These are phyloP conservation scores for Rhizoglyphus robini DNA, from an alignment of 1,140 invertebrate genomes.

Conservation along the genomic window DNA sequence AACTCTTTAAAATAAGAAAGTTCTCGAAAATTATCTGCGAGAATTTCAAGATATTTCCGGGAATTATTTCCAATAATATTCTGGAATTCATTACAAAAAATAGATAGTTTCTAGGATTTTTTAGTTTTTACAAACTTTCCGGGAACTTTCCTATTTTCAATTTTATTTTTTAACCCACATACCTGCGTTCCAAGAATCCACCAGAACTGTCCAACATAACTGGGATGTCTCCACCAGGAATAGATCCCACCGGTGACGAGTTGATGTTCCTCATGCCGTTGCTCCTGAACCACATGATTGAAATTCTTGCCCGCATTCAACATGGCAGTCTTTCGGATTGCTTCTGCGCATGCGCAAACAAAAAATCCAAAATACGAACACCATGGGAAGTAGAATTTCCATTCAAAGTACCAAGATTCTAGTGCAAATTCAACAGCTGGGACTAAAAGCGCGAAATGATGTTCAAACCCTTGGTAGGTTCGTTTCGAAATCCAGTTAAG, in stretches of 20 bases:
- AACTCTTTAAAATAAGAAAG: too few species aligned
- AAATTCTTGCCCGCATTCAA: slow-evolving; percentile 86
- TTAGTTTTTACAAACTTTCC: too few species aligned
- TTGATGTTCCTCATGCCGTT: slow-evolving; percentile 59
- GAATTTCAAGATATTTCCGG: neutral
- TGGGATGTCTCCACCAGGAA: slow-evolving; percentile 57
- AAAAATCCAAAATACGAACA: slow-evolving; percentile 55
- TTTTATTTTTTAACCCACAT: too few species aligned
- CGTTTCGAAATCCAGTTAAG: too few species aligned
- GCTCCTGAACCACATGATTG: slow-evolving; percentile 69
- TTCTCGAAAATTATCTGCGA: neutral
- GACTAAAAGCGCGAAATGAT: slow-evolving; percentile 64
- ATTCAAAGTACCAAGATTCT: slow-evolving; percentile 55
- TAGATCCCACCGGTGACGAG: slow-evolving; percentile 85
- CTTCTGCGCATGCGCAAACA: slow-evolving; percentile 67
- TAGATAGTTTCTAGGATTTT: too few species aligned
- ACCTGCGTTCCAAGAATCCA: slow-evolving; percentile 97
- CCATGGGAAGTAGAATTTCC: slow-evolving; percentile 45
- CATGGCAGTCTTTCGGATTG: slow-evolving; percentile 81
- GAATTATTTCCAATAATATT: too few species aligned
- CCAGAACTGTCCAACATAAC: slow-evolving; percentile 97
- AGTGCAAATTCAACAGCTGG: slow-evolving; percentile 81
- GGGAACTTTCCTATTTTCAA: too few species aligned
- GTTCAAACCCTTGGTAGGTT: slow-evolving; percentile 83
- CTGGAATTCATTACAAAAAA: too few species aligned